These are phyloP conservation scores for Actinernus sp. DNA, from an alignment of 92 coral and sea anemone genomes.

Conservation along the genomic window DNA sequence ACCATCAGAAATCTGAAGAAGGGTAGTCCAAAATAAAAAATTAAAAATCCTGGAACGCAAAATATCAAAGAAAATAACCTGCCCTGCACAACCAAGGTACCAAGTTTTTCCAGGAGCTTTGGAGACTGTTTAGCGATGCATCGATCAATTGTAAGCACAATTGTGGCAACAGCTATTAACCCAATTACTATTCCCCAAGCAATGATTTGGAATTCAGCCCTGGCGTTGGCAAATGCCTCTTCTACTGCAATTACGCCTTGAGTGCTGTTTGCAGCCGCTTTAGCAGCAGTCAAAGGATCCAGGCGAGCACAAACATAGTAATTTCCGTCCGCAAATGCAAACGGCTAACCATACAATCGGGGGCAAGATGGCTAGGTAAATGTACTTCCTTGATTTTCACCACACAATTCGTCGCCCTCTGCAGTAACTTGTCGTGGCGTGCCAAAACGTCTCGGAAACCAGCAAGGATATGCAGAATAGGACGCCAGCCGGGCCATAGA, in stretches of 20 bases:
- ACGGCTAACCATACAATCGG: conserved; percentile 78
- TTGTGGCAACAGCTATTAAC: conserved; percentile 38
- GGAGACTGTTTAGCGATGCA: conserved; percentile 28
- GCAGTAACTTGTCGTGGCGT: conserved; percentile 63
- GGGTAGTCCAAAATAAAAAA: too few relatives aligned
- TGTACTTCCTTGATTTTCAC: conserved; percentile 60
- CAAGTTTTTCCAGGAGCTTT: too few relatives aligned
- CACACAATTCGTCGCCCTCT: conserved; percentile 46
- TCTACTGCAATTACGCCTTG: conserved; percentile 34
- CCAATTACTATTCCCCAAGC: conserved; percentile 72
- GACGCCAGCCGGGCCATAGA: conserved; percentile 71
- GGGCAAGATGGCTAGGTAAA: conserved; percentile 69
- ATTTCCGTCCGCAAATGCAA: conserved; percentile 69
- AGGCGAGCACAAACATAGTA: conserved; percentile 77
- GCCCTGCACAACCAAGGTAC: too few relatives aligned
- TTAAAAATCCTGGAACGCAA: too few relatives aligned
- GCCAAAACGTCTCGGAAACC: conserved; percentile 78
- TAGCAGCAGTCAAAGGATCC: conserved; percentile 59
- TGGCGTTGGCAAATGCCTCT: conserved; percentile 47
- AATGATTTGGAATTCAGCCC: conserved; percentile 56
- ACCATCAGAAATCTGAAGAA: too few relatives aligned
- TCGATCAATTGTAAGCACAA: conserved; percentile 70
- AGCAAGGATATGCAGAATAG: conserved; percentile 75
- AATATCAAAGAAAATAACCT: too few relatives aligned
- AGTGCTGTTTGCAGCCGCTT: conserved; percentile 41